phyloP scores from a whole-genome alignment of 2,113 vertebrate species.

The Nothobranchius furzeri region DNA sequence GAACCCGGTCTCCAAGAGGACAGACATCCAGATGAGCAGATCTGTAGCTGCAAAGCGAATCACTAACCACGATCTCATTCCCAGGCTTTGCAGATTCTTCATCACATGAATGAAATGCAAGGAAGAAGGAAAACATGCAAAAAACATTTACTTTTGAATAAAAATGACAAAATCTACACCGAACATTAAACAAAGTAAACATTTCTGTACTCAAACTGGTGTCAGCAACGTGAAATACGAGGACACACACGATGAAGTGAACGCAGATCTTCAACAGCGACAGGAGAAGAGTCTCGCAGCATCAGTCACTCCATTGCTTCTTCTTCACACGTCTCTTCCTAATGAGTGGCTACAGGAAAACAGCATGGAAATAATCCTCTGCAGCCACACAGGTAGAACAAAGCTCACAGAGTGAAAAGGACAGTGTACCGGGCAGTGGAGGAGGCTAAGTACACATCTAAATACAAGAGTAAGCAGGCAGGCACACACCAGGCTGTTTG shows the following conservation, averaged over 20 bases:
- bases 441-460: conserved; percentile 79
- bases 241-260: no score
- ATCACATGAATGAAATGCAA: conserved; percentile 10
- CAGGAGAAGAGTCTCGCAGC: conserved; percentile 7
- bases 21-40: conserved; percentile 52
- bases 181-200: no score
- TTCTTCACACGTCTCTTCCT: conserved; percentile 42
- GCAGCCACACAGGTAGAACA: conserved; percentile 77
- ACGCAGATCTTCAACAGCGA: conserved; percentile 30
- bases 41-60: conserved; percentile 69
- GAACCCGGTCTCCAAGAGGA: conserved; percentile 43
- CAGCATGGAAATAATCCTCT: conserved; percentile 68
- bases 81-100: conserved; percentile 37
- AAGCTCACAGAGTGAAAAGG: conserved; percentile 74
- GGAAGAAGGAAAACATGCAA: not conserved
- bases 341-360: conserved; percentile 63
- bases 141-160: no score
- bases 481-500: conserved; percentile 78
- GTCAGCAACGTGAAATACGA: no score
- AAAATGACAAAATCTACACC: no score
- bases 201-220: not conserved
- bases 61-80: conserved; percentile 66
- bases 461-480: conserved; percentile 76
- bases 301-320: conserved; percentile 18
- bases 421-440: conserved; percentile 68